Conservation (phyloP, 2,113 vertebrate species). For the Microtus richardsoni region DNA sequence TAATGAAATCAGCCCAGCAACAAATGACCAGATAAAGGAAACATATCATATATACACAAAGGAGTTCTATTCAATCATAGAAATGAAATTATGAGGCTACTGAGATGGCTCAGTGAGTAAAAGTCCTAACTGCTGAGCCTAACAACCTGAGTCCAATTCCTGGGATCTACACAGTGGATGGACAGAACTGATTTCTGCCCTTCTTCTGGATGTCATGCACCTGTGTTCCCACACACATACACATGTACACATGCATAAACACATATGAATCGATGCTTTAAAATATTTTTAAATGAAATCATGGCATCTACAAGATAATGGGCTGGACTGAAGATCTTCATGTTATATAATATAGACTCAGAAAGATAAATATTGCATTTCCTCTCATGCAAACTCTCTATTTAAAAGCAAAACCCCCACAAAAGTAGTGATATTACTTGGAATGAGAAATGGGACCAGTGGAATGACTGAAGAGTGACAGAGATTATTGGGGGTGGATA, state of each 20-base stretch:
- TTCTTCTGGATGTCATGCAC: background rate
- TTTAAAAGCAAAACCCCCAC: background rate
- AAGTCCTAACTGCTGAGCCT: background rate
- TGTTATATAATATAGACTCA: background rate
- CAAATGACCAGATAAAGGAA: background rate
- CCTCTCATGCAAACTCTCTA: background rate
- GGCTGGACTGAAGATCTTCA: too few relatives aligned
- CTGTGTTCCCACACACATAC: background rate
- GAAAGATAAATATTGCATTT: background rate
- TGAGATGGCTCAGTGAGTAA: background rate
- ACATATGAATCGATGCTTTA: background rate
- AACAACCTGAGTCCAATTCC: background rate
- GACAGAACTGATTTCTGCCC: background rate
- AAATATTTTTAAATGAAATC: background rate
- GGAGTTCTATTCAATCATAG: background rate
- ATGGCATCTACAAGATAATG: background rate
- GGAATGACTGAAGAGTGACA: background rate
- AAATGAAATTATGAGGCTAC: background rate
- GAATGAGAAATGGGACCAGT: background rate
- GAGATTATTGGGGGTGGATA: background rate
- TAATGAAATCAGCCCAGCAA: background rate
- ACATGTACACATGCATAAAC: background rate
- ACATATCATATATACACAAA: background rate
- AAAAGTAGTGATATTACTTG: background rate
- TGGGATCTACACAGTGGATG: background rate